Evolutionary conservation across 2,888 invertebrate species (phyloP).

Genomic region (Harpalus rubripes): DNA sequence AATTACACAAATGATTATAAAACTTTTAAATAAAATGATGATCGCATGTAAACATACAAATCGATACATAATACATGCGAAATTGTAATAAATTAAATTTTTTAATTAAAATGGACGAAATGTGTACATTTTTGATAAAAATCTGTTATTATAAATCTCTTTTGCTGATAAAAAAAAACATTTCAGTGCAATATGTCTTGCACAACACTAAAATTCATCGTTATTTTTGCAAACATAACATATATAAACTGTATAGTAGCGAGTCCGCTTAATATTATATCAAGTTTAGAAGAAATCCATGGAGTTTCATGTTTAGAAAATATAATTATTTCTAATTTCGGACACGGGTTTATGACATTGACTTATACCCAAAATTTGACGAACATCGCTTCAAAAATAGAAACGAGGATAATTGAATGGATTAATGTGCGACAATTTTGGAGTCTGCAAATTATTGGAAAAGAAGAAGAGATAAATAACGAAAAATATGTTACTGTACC

Average conservation of each 20-base stretch:
- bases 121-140: not conserved
- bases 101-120: not conserved
- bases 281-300: constrained; percentile 11
- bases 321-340: constrained; percentile 22
- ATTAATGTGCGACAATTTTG: constrained; percentile 41
- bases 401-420: constrained; percentile 48
- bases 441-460: constrained; percentile 54
- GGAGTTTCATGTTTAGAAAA: constrained; percentile 20
- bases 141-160: constrained; percentile 3
- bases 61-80: not conserved
- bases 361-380: constrained; percentile 45
- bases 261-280: constrained; percentile 28
- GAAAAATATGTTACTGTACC: constrained; percentile 58
- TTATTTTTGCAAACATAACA: not conserved
- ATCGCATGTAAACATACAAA: not conserved
- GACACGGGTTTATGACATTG: constrained; percentile 43
- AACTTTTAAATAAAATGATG: not conserved
- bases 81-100: not conserved
- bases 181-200: not conserved
- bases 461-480: not conserved
- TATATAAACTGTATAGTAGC: constrained; percentile 29
- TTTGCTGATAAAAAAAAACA: not conserved
- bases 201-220: not conserved
- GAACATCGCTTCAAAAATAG: constrained; percentile 11
- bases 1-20: too few relatives aligned